Evolutionary conservation across 1,140 invertebrate genomes (phyloP), one percentile per base, ranked within the genome.

Genomic region (Streblospio benedicti): DNA sequence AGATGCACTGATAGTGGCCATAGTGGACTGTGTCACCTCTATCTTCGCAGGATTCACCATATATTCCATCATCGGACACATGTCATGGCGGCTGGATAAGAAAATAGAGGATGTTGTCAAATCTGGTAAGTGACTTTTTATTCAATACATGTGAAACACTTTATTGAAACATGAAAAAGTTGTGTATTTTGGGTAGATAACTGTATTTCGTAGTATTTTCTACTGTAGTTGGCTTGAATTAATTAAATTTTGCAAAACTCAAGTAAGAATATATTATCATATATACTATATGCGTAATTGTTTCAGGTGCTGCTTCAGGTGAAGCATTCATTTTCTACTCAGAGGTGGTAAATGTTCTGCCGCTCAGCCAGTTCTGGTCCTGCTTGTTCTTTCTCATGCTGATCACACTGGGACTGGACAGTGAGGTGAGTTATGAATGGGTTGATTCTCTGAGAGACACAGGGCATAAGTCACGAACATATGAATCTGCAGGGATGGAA

Each of bases 31-130:
- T 14, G 90, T 89, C 65, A 99, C 96, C 0, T 95, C 91, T 70
- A 91, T 99, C 84, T 97, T 97, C 77, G 93, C 94, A 62, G 96
- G 95, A 12, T 94, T 98, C 72, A 95, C 97, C 6, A 97, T 98
- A 68, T 99, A 99, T 79, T 95, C 93, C 0, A 93, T 98, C 2
- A 89, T 99, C 52, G 96, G 96, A 2, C 98, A 95, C 76, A 97
- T 99, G 93, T 93, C 95, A 0, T 38, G 43, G 5, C 2, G 43
- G 20, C 30, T 25, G 53, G 20, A 38, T 9, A 16, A 41, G 4
- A 5, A 35, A 38, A 38, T 56, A 20, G 18, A 32, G 5, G 53
- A 56, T 0, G 53, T 56, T 4, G 33, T 41, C 31, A 56, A 32
- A 23, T 25, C 23, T 14, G 50, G 50, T 31, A n/a, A 32, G 50